Evolutionary conservation across 2,888 invertebrate species (phyloP).

Genomic region (Notocelia uddmanniana): DNA sequence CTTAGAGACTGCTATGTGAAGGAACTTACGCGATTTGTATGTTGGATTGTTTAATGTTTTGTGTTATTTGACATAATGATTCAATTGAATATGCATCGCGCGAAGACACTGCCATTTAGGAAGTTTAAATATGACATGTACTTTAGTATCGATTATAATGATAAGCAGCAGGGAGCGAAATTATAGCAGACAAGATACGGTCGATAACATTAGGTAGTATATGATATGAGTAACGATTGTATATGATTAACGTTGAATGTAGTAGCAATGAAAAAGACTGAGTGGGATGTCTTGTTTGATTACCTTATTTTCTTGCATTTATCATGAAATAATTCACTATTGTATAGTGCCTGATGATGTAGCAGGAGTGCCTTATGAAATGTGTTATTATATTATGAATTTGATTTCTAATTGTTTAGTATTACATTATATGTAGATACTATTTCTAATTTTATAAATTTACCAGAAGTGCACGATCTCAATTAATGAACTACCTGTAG

Average conservation of each 20-base stretch:
- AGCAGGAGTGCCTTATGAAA: slow-evolving; percentile 38
- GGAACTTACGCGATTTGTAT: slow-evolving; percentile 19
- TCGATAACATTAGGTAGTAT: slow-evolving; percentile 37
- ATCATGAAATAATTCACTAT: slow-evolving; percentile 30
- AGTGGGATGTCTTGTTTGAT: slow-evolving; percentile 56
- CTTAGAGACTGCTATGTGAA: slow-evolving; percentile 95
- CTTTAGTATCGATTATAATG: slow-evolving; percentile 43
- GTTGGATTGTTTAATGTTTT: not conserved
- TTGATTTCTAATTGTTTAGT: slow-evolving; percentile 31
- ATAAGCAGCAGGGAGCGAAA: not conserved
- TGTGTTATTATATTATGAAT: slow-evolving; percentile 27
- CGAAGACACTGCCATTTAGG: slow-evolving; percentile 36
- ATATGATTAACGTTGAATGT: no score
- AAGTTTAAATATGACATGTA: slow-evolving; percentile 43
- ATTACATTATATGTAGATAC: slow-evolving; percentile 17
- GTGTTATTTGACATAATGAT: slow-evolving; percentile 20
- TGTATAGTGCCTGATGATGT: slow-evolving; percentile 48
- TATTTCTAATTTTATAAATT: slow-evolving; percentile 31
- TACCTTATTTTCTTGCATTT: slow-evolving; percentile 47
- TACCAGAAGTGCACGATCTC: slow-evolving; percentile 64
- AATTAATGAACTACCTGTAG: slow-evolving; percentile 39
- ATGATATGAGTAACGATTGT: slow-evolving; percentile 16
- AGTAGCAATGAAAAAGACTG: slow-evolving; percentile 72
- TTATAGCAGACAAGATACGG: slow-evolving; percentile 24
- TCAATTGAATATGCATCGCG: not conserved